Percentiles rank a stretch among this genome's conserved stretches.
Conservation (phyloP, 2,113 vertebrate genomes). For the Aspidoscelis tigris region DNA sequence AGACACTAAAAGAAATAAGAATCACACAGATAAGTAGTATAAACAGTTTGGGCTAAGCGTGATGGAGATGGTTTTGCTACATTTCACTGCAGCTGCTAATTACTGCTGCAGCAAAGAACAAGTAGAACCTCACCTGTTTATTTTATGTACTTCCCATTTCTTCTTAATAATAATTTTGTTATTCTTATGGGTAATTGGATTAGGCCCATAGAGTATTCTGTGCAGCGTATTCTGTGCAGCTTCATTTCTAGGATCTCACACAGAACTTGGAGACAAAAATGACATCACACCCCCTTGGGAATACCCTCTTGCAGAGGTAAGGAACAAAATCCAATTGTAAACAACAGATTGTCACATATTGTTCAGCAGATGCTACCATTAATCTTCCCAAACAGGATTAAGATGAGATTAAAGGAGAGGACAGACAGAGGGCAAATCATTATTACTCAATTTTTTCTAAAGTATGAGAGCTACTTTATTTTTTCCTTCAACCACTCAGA, state of each 20-base stretch:
- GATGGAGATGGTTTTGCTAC: background rate
- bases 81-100: background rate
- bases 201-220: background rate
- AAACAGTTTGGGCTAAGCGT: background rate
- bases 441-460: background rate
- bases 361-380: conserved; percentile 51
- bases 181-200: background rate
- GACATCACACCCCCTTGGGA: background rate
- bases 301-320: conserved; percentile 18
- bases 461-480: background rate
- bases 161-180: background rate
- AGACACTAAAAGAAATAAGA: background rate
- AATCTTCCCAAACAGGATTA: conserved; percentile 71
- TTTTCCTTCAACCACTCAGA: no score
- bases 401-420: conserved; percentile 68
- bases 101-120: background rate
- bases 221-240: background rate
- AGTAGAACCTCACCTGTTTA: background rate
- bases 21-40: background rate
- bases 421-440: conserved; percentile 68
- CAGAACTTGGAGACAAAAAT: conserved; percentile 23
- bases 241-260: background rate
- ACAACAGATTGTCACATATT: conserved; percentile 61
- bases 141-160: background rate
- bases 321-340: conserved; percentile 42